Conservation (phyloP, 2,888 invertebrate genomes). For the Phragmatobia fuliginosa region DNA sequence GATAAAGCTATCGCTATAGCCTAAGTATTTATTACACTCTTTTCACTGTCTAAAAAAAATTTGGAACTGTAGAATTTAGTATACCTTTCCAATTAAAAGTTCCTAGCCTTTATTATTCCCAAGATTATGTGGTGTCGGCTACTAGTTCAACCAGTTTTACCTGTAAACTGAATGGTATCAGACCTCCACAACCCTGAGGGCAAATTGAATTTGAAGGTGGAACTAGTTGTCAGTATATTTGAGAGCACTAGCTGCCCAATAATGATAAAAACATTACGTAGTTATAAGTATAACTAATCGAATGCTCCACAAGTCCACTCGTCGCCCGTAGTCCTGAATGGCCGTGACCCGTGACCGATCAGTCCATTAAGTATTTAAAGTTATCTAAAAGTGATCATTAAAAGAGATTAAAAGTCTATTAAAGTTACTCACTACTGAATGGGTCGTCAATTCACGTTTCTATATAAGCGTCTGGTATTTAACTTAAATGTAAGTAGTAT, state of each 20-base stretch:
- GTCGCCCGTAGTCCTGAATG: too few relatives aligned
- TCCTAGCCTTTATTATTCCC: too few relatives aligned
- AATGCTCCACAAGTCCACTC: neutral
- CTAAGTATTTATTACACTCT: too few relatives aligned
- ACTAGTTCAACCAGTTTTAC: too few relatives aligned
- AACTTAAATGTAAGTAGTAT: neutral
- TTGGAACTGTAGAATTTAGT: neutral
- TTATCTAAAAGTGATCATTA: neutral
- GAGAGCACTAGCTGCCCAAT: too few relatives aligned
- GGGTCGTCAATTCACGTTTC: neutral
- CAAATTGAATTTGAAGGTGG: too few relatives aligned
- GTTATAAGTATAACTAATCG: neutral
- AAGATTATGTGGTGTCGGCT: too few relatives aligned
- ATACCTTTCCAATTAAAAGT: neutral
- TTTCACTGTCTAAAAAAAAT: too few relatives aligned
- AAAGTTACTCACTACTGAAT: neutral
- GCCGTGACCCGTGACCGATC: neutral
- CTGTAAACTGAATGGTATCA: too few relatives aligned
- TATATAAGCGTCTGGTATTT: neutral
- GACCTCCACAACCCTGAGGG: too few relatives aligned
- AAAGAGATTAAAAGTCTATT: neutral
- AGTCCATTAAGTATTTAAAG: conserved; percentile 1
- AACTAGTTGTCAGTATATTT: too few relatives aligned
- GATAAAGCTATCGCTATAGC: too few relatives aligned
- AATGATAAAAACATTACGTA: neutral